Percentiles rank a stretch among this genome's conserved stretches.
Evolutionary conservation across 1,140 invertebrate genomes (phyloP).

Genomic region (Pissodes strobi): DNA sequence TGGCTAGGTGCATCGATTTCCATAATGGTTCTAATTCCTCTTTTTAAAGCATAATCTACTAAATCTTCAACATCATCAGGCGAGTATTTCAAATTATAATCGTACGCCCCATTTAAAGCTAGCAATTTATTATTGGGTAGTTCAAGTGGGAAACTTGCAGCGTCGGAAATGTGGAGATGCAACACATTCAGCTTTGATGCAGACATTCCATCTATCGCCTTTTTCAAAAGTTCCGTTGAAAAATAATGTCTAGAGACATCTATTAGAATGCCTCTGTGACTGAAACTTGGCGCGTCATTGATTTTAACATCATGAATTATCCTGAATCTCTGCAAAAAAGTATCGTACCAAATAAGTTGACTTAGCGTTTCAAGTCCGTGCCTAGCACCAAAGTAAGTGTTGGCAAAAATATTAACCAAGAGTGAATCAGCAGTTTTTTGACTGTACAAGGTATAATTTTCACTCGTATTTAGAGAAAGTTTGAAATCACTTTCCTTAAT

Average conservation of each 20-base stretch:
- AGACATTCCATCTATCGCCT: conserved; percentile 76
- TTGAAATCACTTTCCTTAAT: conserved; percentile 30
- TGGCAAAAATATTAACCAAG: conserved; percentile 64
- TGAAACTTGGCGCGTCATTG: conserved; percentile 63
- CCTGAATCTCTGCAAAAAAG: conserved; percentile 61
- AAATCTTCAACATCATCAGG: conserved; percentile 67
- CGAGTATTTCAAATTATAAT: conserved; percentile 68
- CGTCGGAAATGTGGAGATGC: conserved; percentile 84
- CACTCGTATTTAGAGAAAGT: conserved; percentile 66
- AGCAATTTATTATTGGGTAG: conserved; percentile 69
- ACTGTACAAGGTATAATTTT: conserved; percentile 70
- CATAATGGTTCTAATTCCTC: conserved; percentile 71
- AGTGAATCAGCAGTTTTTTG: conserved; percentile 57
- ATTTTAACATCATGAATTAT: conserved; percentile 59
- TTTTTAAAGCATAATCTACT: conserved; percentile 64
- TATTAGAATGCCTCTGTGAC: conserved; percentile 72
- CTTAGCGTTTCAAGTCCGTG: conserved; percentile 78
- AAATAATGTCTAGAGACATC: conserved; percentile 79
- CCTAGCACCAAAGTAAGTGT: conserved; percentile 73
- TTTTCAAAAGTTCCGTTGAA: conserved; percentile 66
- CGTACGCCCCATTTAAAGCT: conserved; percentile 74
- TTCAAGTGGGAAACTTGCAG: conserved; percentile 76
- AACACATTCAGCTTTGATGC: conserved; percentile 80
- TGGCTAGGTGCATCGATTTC: conserved; percentile 83
- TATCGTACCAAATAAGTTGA: conserved; percentile 75